Percentiles rank a stretch among this genome's conserved stretches.
Evolutionary conservation across 2,797 vertebrate species (phyloP).

Genomic region (Melanotaenia parkinsoni): DNA sequence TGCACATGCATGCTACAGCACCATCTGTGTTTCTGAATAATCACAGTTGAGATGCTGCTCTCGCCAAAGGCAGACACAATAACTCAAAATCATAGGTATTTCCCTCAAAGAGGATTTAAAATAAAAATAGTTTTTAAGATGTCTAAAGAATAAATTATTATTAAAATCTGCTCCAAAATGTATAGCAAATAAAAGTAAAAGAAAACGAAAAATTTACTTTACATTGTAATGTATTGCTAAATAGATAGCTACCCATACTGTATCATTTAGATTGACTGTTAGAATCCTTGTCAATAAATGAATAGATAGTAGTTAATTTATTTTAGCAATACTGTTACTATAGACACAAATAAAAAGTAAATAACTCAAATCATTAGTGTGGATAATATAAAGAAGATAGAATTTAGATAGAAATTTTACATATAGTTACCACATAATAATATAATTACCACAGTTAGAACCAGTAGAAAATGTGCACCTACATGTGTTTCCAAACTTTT

Average conservation of each 20-base stretch:
- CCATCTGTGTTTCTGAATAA: conserved; percentile 87
- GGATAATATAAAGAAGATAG: neutral
- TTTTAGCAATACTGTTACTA: neutral
- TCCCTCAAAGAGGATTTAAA: conserved; percentile 3
- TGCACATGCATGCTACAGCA: conserved; percentile 30
- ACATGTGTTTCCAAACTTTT: neutral
- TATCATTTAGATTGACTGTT: no score
- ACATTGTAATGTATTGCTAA: no score
- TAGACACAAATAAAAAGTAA: neutral
- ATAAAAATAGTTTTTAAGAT: no score
- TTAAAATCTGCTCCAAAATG: no score
- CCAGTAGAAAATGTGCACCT: neutral
- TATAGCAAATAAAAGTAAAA: no score
- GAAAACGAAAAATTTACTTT: no score
- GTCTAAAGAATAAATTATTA: no score
- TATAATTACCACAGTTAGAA: neutral
- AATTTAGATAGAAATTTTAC: neutral
- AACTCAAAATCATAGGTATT: conserved; percentile 66
- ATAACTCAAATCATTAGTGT: neutral
- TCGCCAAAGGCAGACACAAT: conserved; percentile 73
- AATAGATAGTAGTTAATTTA: neutral
- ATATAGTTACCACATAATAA: no score
- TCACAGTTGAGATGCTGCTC: conserved; percentile 82
- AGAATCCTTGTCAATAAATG: no score
- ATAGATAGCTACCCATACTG: no score